Conservation (phyloP, 2,113 vertebrate species). For the Rhinogobius similis region DNA sequence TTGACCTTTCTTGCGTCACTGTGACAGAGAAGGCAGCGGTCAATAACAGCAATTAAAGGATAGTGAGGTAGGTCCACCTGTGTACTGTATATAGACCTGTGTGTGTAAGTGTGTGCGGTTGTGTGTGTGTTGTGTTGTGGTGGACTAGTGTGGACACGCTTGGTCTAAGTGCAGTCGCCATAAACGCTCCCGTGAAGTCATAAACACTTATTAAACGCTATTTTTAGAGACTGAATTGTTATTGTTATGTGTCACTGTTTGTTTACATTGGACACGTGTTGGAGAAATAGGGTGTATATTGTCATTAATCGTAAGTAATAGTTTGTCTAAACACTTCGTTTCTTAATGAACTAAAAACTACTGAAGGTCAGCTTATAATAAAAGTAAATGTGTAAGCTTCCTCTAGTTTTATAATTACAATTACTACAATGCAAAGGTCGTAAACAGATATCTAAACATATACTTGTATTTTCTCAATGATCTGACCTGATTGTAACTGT, state of each 20-base stretch:
- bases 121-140: constrained; percentile 29
- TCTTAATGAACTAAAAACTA: too few relatives aligned
- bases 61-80: constrained; percentile 13
- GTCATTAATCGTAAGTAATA: not conserved
- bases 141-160: constrained; percentile 34
- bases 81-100: constrained; percentile 16
- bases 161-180: constrained; percentile 41
- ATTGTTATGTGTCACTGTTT: constrained; percentile 20
- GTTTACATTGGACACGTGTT: not conserved
- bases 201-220: constrained; percentile 45
- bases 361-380: not conserved
- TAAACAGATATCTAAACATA: not conserved
- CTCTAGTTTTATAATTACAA: too few relatives aligned
- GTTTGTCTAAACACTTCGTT: too few relatives aligned
- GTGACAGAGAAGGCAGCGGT: constrained; percentile 58
- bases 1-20: constrained; percentile 44
- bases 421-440: too few relatives aligned
- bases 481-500: not conserved
- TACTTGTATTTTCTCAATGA: not conserved
- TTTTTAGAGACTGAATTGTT: constrained; percentile 36
- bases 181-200: constrained; percentile 38
- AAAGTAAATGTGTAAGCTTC: not conserved
- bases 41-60: constrained; percentile 72
- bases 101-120: constrained; percentile 7
- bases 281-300: not conserved